Base-by-base conservation (phyloP, 2,113 vertebrate species). In the Nothoprocta pentlandii region DNA sequence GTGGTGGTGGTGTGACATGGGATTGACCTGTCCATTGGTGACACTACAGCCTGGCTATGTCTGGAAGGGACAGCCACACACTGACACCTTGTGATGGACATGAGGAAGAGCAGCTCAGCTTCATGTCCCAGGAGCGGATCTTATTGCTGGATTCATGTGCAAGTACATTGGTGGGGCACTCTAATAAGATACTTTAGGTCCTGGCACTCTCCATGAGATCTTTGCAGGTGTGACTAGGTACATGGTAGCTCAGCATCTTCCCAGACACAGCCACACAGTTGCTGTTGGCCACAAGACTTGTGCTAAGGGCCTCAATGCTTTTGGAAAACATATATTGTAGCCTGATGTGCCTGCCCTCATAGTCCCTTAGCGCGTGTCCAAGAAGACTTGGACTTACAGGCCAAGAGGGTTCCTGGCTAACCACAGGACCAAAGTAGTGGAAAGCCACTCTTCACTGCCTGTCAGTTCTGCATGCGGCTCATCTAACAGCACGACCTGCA, bases 1-100 rank as follows among this genome's bases (percentile, higher is more conserved):
- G 19, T 30, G 9, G 5, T 34, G 51, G 51, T 71, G 47, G 36
- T 16, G 26, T 47, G 68, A 20, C 20, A 5, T 1, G 34, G 14
- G 30, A 3, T 17, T 76, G 59, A 59, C n/a, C 13, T 54, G 30
- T 1, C 26, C 41, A 6, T 13, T 5, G 10, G 70, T 36, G 53
- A 34, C 36, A 0, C 44, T 4, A 2, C 39, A 44, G 70, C 51
- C 25, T 32, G 81, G 51, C 56, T 53, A 0, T 15, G 63, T 36
- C 58, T 32, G n/a, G 64, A 76, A 71, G 82, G 75, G 59, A n/a
- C 10, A 8, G 93, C 92, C 85, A n/a, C 51, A 83, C 73, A 68
- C 90, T 96, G 96, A 96, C 95, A 93, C 80, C 96, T 96, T 89
- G 94, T 96, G 96, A 93, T 81, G 77, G 77, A 64, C 90, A 56